These are phyloP conservation scores for Anas platyrhynchos DNA, from an alignment of 2,113 vertebrate genomes.

Conservation along the genomic window DNA sequence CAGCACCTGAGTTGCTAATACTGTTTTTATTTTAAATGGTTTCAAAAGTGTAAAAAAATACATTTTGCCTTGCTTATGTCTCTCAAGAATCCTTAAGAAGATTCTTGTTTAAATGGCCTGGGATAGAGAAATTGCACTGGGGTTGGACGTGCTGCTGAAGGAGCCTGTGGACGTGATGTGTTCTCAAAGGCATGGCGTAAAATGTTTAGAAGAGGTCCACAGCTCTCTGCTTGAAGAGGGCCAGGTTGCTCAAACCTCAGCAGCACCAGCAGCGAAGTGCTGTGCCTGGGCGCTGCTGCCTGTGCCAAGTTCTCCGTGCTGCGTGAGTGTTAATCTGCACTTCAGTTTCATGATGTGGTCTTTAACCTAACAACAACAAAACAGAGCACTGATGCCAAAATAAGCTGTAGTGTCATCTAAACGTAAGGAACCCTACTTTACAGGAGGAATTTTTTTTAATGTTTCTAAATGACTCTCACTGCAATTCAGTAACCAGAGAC, in stretches of 20 bases:
- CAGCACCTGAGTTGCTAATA: neutral
- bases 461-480: constrained; percentile 17
- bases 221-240: neutral
- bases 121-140: neutral
- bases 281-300: neutral
- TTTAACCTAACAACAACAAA: neutral
- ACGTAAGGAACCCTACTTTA: neutral
- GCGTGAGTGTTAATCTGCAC: neutral
- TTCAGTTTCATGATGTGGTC: neutral
- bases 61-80: neutral
- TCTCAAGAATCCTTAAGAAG: neutral
- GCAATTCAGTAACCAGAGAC: constrained; percentile 30
- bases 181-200: neutral
- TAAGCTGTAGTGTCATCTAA: neutral
- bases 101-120: neutral
- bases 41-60: constrained; percentile 28
- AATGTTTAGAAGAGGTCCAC: neutral
- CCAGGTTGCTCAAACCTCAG: neutral
- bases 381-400: neutral
- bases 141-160: neutral
- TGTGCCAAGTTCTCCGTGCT: neutral
- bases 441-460: neutral
- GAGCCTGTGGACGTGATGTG: neutral
- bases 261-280: neutral
- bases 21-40: neutral